Conservation (phyloP, 2,888 invertebrate species). For the Cosmia pyralina region DNA sequence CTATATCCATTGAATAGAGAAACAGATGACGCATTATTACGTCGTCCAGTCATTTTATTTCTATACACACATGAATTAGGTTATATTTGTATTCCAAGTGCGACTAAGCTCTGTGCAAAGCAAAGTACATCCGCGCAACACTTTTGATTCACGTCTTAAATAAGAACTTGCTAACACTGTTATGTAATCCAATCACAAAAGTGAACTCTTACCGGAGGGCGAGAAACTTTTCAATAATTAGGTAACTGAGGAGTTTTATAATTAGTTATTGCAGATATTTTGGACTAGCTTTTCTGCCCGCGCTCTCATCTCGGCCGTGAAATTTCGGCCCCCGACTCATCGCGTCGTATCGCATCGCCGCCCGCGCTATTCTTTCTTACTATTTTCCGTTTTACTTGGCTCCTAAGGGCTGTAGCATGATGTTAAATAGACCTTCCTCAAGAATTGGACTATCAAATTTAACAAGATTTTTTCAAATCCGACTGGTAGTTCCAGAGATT, state of each 20-base stretch:
- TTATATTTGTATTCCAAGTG: neutral
- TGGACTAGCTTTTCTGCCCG: neutral
- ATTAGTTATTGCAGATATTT: neutral
- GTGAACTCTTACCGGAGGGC: neutral
- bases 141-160: conserved; percentile 13
- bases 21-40: neutral
- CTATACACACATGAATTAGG: neutral
- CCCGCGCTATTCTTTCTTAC: no score
- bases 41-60: neutral
- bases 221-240: conserved; percentile 2
- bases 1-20: neutral
- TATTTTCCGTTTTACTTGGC: neutral
- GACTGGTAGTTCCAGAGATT: neutral
- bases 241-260: neutral
- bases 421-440: neutral
- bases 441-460: neutral
- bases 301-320: no score
- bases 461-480: neutral
- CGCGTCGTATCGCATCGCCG: neutral
- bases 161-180: conserved; percentile 2
- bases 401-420: neutral
- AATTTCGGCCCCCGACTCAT: no score
- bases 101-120: neutral
- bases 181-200: neutral
- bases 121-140: conserved; percentile 7